A percentile compares a stretch with the other conserved stretches of the same genome.
Evolutionary conservation across 1,140 invertebrate genomes (phyloP).

Genomic region (Teleopsis dalmanni): DNA sequence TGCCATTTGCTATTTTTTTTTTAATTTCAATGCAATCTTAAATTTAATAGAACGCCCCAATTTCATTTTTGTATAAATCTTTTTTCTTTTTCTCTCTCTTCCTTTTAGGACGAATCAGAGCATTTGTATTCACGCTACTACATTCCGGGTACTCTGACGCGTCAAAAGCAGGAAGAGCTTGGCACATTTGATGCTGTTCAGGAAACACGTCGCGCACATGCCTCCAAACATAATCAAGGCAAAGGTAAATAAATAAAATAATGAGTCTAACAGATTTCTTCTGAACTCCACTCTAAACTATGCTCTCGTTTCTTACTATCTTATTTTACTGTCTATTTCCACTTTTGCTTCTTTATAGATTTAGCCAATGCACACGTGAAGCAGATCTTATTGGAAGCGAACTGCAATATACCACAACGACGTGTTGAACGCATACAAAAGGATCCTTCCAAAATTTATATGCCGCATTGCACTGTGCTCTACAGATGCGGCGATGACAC

Average conservation of each 20-base stretch:
- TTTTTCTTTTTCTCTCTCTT: constrained; percentile 11
- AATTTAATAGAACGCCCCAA: neutral
- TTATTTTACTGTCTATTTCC: neutral
- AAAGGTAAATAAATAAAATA: constrained; percentile 17
- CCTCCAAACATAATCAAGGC: constrained; percentile 15
- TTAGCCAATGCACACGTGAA: constrained; percentile 53
- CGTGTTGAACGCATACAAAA: constrained; percentile 56
- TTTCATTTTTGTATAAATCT: neutral
- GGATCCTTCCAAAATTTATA: constrained; percentile 59
- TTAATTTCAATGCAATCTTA: no score
- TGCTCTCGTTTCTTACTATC: no score
- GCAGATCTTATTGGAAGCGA: constrained; percentile 51
- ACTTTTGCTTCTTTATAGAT: constrained; percentile 16
- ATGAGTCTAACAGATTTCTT: no score
- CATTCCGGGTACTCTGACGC: constrained; percentile 21
- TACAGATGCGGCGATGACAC: constrained; percentile 70
- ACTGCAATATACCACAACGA: constrained; percentile 55
- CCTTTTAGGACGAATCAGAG: constrained; percentile 21
- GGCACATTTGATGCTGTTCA: constrained; percentile 24
- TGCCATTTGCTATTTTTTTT: no score
- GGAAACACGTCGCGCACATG: constrained; percentile 13
- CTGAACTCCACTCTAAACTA: no score
- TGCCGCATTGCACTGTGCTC: constrained; percentile 64
- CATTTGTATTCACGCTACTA: constrained; percentile 30
- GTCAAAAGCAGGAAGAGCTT: constrained; percentile 25